phyloP scores from a whole-genome alignment of 2,113 vertebrate genomes.

The Neotoma lepida region DNA sequence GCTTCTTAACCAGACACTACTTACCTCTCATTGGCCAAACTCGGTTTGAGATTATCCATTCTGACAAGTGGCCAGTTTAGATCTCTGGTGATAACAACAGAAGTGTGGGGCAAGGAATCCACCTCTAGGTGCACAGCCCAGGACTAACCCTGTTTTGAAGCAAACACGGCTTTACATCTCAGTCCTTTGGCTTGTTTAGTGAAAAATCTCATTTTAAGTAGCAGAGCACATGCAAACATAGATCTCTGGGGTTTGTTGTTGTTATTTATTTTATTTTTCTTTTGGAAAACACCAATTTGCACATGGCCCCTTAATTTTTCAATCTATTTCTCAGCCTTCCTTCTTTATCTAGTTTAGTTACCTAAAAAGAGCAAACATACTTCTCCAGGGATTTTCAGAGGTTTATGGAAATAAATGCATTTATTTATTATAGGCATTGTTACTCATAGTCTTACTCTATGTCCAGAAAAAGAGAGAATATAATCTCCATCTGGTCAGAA shows the following conservation, averaged over 20 bases:
- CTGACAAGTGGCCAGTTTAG: neutral
- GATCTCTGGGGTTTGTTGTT: neutral
- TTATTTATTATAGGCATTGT: neutral
- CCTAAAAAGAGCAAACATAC: neutral
- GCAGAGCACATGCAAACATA: neutral
- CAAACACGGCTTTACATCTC: neutral
- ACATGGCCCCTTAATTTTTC: neutral
- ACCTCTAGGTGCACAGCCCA: too few relatives aligned
- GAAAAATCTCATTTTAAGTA: conserved; percentile 28
- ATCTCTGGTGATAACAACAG: neutral
- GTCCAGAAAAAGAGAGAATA: neutral
- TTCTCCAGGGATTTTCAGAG: neutral
- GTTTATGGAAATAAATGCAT: conserved; percentile 31
- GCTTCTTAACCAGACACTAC: neutral
- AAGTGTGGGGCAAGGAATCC: neutral
- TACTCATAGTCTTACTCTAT: neutral
- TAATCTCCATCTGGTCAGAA: neutral
- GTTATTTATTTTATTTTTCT: neutral
- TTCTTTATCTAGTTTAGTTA: neutral
- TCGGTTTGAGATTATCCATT: neutral
- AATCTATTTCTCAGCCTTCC: neutral
- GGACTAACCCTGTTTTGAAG: neutral
- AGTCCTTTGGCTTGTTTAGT: neutral
- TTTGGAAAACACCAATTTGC: neutral
- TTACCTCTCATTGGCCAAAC: neutral